Conservation (phyloP, 2,113 vertebrate genomes). For the Alethe diademata region DNA sequence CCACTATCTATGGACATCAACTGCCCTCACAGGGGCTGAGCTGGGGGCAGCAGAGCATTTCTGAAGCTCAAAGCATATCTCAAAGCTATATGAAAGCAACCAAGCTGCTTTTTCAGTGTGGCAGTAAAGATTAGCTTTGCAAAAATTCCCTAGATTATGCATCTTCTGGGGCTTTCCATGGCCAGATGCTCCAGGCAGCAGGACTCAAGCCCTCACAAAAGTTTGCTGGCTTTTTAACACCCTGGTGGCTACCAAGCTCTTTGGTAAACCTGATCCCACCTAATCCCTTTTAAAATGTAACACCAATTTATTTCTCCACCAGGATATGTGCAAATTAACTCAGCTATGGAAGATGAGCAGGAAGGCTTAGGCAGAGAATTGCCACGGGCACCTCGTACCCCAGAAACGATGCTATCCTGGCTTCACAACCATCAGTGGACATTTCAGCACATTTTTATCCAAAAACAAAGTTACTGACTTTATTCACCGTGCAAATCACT, state of each 20-base stretch:
- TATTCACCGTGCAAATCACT: background rate
- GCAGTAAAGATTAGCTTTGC: background rate
- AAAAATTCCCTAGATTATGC: background rate
- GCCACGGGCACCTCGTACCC: background rate
- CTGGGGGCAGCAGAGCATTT: background rate
- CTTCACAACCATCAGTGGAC: background rate
- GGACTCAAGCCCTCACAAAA: background rate
- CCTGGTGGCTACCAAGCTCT: background rate
- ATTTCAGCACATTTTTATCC: background rate
- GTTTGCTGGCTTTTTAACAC: background rate
- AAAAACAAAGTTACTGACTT: background rate
- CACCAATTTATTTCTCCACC: background rate
- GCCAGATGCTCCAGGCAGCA: background rate
- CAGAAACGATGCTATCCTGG: background rate
- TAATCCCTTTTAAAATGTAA: constrained; percentile 6
- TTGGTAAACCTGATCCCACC: constrained; percentile 1
- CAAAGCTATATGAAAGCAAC: background rate
- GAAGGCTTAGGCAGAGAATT: background rate
- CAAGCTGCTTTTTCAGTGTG: background rate
- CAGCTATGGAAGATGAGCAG: background rate
- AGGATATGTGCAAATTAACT: background rate
- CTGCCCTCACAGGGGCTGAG: background rate
- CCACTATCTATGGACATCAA: rapidly evolving
- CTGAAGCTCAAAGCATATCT: background rate
- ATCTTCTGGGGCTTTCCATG: background rate